These are phyloP conservation scores for Tetranychus truncatus DNA, from an alignment of 2,888 invertebrate species.

Conservation along the genomic window DNA sequence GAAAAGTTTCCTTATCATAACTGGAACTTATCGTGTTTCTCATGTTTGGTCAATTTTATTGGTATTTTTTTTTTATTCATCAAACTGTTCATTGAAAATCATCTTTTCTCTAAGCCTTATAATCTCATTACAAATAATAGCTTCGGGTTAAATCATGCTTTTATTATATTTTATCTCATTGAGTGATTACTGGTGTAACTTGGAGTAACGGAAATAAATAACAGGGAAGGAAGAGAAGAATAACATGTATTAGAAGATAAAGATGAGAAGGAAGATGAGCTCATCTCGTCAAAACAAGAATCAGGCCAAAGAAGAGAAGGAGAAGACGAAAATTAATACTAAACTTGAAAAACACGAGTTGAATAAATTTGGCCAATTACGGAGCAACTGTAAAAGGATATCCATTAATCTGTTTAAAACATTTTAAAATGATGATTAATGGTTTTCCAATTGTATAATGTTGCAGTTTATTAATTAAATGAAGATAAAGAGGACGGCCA, in stretches of 20 bases:
- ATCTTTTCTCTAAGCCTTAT: neutral
- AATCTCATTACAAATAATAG: neutral
- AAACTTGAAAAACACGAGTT: no score
- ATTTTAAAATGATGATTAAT: neutral
- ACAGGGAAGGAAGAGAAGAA: neutral
- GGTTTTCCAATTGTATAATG: neutral
- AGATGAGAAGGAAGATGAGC: no score
- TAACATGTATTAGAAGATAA: no score
- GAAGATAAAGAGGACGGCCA: neutral
- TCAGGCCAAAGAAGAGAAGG: no score
- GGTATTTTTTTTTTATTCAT: neutral
- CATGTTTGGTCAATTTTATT: neutral
- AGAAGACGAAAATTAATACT: no score
- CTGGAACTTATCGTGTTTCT: no score
- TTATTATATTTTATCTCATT: neutral
- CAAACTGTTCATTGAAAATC: neutral
- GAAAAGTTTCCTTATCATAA: neutral
- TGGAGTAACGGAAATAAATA: neutral
- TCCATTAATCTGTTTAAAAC: neutral
- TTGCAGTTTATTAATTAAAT: neutral
- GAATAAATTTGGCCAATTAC: no score
- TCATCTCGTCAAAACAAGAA: no score
- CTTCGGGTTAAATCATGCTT: neutral
- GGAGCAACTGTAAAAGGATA: no score
- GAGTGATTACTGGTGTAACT: neutral